A percentile compares a stretch with the other conserved stretches of the same genome.
Conservation (phyloP, 2,888 invertebrate genomes). For the Hermaeophaga mercurialis region DNA sequence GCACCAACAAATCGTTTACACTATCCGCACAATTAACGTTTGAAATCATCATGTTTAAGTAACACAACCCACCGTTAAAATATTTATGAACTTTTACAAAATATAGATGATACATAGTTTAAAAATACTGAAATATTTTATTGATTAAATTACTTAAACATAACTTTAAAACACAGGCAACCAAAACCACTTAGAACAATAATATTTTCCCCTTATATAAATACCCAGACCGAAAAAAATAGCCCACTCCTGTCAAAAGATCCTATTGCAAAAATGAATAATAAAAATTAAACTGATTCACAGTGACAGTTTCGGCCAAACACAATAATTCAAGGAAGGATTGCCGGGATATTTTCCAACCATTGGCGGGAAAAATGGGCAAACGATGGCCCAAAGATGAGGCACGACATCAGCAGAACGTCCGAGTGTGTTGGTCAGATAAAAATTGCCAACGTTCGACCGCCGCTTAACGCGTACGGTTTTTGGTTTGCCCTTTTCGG, state of each 20-base stretch:
- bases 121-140: too few species aligned
- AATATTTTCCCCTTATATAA: too few species aligned
- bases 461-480: not conserved
- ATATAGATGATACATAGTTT: too few species aligned
- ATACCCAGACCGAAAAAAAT: too few species aligned
- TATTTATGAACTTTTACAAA: too few species aligned
- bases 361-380: slow-evolving; percentile 2
- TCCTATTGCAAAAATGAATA: not conserved
- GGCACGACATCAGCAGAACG: slow-evolving; percentile 6
- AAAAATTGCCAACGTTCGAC: slow-evolving; percentile 11
- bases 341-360: slow-evolving; percentile 2
- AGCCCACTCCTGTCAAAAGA: not conserved
- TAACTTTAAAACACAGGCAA: too few species aligned
- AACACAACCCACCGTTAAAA: too few species aligned
- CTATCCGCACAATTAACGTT: too few species aligned
- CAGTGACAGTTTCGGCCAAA: not conserved
- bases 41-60: too few species aligned
- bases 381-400: not conserved
- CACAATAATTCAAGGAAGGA: slow-evolving; percentile 3
- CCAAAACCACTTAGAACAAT: too few species aligned
- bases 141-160: too few species aligned
- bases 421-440: slow-evolving; percentile 5
- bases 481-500: not conserved
- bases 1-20: too few species aligned
- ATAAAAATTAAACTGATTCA: not conserved